Base-by-base conservation (phyloP, 2,113 vertebrate genomes). In the Hoplias malabaricus region DNA sequence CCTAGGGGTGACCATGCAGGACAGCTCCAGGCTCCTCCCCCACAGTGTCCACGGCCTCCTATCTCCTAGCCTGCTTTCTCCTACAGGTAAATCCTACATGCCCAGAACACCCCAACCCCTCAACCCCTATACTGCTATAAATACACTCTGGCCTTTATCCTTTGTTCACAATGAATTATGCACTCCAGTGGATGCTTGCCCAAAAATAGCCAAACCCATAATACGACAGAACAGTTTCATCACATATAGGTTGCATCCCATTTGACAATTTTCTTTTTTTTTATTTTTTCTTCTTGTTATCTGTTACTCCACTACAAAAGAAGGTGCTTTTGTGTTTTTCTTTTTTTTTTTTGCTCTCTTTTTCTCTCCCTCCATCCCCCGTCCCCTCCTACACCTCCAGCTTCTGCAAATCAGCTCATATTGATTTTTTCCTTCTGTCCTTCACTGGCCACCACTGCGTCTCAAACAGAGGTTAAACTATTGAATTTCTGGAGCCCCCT, bases 21-120 rank as follows among this genome's bases (percentile, higher is more conserved):
- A 97, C 0, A 92, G 92, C 33, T 92, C 93, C 3, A 93, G 90
- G 73, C 92, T 96, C 53, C 92, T 96, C 81, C 91, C 95, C 82
- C 95, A 94, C 38, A 88, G 93, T 36, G 89, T 97, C 23, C 95
- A 95, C 54, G 90, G 94, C 82, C 92, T 98, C 70, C 90, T 97
- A 84, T 95, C 96, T 23, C 94, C 94, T 48, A 88, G 94, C 81
- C 90, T 95, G 78, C 94, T 95, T 85, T 94, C 93, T 68, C 91
- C 92, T 0, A 93, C 94, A 94, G 94, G 94, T 96, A 93, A 93
- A 88, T 89, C 25, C 46, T 8, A 21, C 11, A 25, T 5, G 11
- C 3, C 40, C 43, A 23, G n/a, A 53, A 25, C 46, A 53, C 21
- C 76, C 33, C 9, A 2, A 36, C 77, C 82, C 75, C 76, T 71